phyloP scores from a whole-genome alignment of 1,140 invertebrate species.

The Pseudoatta argentina region DNA sequence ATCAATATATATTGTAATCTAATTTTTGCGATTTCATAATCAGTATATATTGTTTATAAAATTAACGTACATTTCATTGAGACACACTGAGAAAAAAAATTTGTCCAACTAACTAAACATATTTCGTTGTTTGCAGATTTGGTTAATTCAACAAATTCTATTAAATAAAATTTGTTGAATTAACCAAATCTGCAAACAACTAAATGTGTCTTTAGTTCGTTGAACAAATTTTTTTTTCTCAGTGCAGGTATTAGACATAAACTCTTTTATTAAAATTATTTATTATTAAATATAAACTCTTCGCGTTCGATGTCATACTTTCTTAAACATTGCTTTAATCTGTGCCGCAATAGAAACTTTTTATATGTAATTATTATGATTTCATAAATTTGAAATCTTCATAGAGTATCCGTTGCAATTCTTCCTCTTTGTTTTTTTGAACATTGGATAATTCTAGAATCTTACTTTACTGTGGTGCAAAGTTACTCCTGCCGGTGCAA shows the following conservation, averaged over 20 bases:
- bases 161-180: too few relatives aligned
- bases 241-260: not conserved
- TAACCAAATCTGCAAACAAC: too few relatives aligned
- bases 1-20: not conserved
- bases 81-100: too few relatives aligned
- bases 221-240: too few relatives aligned
- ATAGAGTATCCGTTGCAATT: not conserved
- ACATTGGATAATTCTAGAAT: slow-evolving; percentile 24
- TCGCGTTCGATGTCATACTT: not conserved
- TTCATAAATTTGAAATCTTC: not conserved
- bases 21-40: not conserved
- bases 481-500: slow-evolving; percentile 40
- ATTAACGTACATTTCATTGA: not conserved
- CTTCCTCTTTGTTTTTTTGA: not conserved
- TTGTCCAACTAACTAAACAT: too few relatives aligned
- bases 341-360: not conserved
- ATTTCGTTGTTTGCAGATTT: too few relatives aligned
- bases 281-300: not conserved
- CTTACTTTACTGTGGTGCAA: slow-evolving; percentile 8
- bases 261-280: not conserved
- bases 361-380: not conserved
- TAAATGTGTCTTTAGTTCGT: too few relatives aligned
- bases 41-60: not conserved
- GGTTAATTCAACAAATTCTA: too few relatives aligned
- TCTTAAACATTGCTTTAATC: not conserved